Base-by-base conservation (phyloP, 1,140 invertebrate genomes). In the Matsumurasca onukii region DNA sequence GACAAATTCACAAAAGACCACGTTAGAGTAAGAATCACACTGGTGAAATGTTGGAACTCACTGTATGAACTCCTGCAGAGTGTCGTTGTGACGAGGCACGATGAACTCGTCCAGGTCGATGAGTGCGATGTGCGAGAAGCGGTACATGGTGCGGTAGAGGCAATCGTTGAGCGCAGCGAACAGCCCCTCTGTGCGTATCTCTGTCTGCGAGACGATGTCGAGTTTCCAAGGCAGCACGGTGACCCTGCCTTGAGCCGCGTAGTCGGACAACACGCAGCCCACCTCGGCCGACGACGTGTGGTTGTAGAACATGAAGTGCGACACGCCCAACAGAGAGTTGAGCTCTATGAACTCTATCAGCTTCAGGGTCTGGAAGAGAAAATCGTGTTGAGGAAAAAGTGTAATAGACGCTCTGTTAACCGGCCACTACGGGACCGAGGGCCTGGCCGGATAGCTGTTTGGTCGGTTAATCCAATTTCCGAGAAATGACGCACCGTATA, bases 151-250 rank as follows among this genome's bases (percentile, higher is more conserved):
- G 70, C 95, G 82, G 81, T 97, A 96, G 39, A 97, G 84, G 78
- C 95, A 98, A 81, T 98, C 94, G 79, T 98, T 97, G 48, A 97
- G 85, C 0, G 94, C 92, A 0, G 93, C 94, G 77, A 97, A 95
- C 52, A 95, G 83, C 1, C 92, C 93, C 78, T 97, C 94, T 0
- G 95, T 97, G 70, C 94, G 86, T 70, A 97, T 97, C 78, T 97
- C 94, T 74, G 89, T 88, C 78, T 96, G 93, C 0, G 93, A 95
- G 29, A 89, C 82, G 81, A 98, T 92, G 64, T 95, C 91, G 52
- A 98, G 81, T 75, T 91, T 87, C 95, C 95, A 98, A 3, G 92
- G 92, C 71, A 97, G 80, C 31, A 98, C 80, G 17, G 89, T 91
- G 1, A 96, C 87, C 0, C 91, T 78, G 2, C 91, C 90, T 59